phyloP scores from a whole-genome alignment of 2,888 invertebrate species.

The Sipunculus nudus region DNA sequence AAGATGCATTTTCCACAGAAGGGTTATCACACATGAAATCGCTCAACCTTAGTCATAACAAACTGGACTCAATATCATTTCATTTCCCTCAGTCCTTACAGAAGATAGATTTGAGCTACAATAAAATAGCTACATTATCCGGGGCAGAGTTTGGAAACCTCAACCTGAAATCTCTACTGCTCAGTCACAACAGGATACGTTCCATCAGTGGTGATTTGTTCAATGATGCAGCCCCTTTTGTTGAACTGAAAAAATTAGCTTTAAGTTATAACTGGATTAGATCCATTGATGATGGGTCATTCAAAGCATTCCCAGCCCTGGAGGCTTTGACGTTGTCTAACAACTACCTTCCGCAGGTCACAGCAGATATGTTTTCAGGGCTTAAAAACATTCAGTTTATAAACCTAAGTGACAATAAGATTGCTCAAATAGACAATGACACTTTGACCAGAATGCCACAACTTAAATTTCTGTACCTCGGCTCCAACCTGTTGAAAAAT shows the following conservation, averaged over 20 bases:
- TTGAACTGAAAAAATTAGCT: conserved; percentile 11
- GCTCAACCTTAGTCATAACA: no score
- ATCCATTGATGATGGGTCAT: background rate
- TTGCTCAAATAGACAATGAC: conserved; percentile 5
- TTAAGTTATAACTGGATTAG: conserved; percentile 15
- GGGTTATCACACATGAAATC: no score
- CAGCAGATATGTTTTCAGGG: background rate
- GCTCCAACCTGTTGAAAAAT: conserved; percentile 10
- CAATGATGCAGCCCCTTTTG: no score
- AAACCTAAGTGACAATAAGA: conserved; percentile 16
- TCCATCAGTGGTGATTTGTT: no score
- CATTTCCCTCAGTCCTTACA: no score
- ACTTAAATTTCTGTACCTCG: conserved; percentile 18
- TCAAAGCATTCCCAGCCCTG: conserved; percentile 1
- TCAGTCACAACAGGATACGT: no score
- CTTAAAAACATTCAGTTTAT: conserved; percentile 12
- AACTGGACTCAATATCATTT: no score
- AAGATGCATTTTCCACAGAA: no score
- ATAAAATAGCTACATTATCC: no score
- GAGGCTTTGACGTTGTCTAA: conserved; percentile 15
- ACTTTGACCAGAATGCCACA: conserved; percentile 5
- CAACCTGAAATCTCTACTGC: no score
- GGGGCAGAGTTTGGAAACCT: no score
- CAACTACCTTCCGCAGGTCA: conserved; percentile 4
- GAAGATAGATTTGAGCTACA: no score